Conservation (phyloP, 2,797 vertebrate species). For the Urosaurus nigricauda region DNA sequence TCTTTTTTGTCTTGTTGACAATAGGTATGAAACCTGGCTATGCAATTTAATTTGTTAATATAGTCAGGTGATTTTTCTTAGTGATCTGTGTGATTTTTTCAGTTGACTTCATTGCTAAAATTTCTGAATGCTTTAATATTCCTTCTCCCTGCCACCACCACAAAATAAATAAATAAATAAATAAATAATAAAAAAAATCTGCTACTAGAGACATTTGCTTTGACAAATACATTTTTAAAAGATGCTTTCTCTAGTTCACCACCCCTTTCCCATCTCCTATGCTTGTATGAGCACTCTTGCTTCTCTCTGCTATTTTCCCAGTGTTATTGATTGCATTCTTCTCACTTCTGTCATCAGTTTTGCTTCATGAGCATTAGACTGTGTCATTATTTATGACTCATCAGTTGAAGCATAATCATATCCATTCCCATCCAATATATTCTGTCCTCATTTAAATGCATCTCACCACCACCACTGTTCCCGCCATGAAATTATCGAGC, state of each 20-base stretch:
- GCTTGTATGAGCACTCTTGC: not conserved
- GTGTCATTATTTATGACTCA: constrained; percentile 67
- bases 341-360: constrained; percentile 44
- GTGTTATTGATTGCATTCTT: constrained; percentile 25
- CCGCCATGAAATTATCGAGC: constrained; percentile 55
- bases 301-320: not conserved
- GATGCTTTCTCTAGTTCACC: not conserved
- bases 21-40: not conserved
- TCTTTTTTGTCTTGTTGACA: constrained; percentile 17
- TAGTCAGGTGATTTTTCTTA: constrained; percentile 25
- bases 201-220: constrained; percentile 1
- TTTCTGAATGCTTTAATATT: not conserved
- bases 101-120: constrained; percentile 28
- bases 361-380: constrained; percentile 45
- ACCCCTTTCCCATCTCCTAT: accelerated
- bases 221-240: not conserved
- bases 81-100: not conserved
- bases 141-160: not conserved
- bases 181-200: no score
- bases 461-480: constrained; percentile 54
- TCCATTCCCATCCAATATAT: constrained; percentile 49
- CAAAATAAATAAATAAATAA: no score
- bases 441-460: constrained; percentile 68
- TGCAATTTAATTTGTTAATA: not conserved
- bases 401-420: constrained; percentile 63